Base-by-base conservation (phyloP, 2,113 vertebrate species). In the Erythrocercus mccallii region DNA sequence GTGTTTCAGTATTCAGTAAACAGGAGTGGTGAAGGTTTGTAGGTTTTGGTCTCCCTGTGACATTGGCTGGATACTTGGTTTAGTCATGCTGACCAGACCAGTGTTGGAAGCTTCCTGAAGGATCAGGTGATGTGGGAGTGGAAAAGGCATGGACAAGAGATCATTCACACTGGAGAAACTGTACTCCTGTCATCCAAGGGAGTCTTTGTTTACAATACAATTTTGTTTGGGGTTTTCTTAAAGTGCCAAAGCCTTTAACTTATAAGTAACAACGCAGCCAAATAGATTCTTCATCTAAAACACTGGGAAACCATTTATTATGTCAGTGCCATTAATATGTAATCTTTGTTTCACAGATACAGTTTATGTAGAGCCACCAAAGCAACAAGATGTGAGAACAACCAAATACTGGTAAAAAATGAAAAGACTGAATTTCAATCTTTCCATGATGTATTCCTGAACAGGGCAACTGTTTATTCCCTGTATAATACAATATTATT, bases 301-400 rank as follows among this genome's bases (percentile, higher is more conserved):
- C 20, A 17, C 20, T 42, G 23, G 42, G 56, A 51, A 85, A n/a
- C 12, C 10, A 6, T 42, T 42, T 82, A 44, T 48, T 53, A 13
- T 11, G 4, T 28, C 60, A 94, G 51, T 80, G 61, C 22, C 42
- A 72, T 74, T 96, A 92, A 87, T 38, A 24, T 6, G 5, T 81
- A 28, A 83, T 81, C 93, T 88, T 70, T 98, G 8, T 80, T 96
- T 98, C 97, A 74, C 97, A 99, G 99, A 99, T 99, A 98, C 99
- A 99, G 97, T 99, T 99, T 96, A 99, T 99, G 99, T 99, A 99
- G 97, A 97, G 86, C 96, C 94, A 91, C 98, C 96, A 97, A 97
- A 96, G 98, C 98, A 97, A 96, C 97, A 97, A 98, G 98, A 98
- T 96, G 86, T 86, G 96, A 95, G 93, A 96, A 96, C 97, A 98